phyloP scores from a whole-genome alignment of 2,888 invertebrate species.

The Atrina japonica region DNA sequence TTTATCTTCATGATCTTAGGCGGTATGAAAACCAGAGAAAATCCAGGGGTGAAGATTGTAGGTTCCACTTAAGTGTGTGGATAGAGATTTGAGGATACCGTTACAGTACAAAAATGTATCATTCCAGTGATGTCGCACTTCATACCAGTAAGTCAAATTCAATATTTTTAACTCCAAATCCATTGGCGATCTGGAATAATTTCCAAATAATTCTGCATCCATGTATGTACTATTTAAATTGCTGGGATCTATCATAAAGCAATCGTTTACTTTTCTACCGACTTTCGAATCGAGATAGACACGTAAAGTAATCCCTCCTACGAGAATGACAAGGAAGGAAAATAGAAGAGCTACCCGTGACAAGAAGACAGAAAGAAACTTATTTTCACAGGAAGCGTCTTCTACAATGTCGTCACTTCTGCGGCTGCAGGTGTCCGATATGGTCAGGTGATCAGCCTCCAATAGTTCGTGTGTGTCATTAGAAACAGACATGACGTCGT shows the following conservation, averaged over 20 bases:
- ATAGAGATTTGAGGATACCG: neutral
- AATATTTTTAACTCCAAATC: conserved; percentile 8
- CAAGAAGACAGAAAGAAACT: neutral
- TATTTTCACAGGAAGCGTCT: neutral
- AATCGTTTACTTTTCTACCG: neutral
- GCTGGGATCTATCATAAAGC: no score
- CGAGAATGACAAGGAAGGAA: conserved; percentile 14
- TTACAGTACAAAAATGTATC: conserved; percentile 11
- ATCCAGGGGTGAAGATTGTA: no score
- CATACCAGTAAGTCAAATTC: conserved; percentile 15
- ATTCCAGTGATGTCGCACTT: conserved; percentile 5
- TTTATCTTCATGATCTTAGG: no score
- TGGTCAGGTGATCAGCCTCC: conserved; percentile 17
- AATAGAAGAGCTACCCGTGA: conserved; percentile 7
- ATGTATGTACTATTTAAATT: no score
- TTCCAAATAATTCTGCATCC: neutral
- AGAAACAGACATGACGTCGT: neutral
- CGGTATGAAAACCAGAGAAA: no score
- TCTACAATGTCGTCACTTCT: neutral
- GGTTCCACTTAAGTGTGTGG: no score
- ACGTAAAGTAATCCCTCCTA: neutral
- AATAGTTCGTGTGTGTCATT: conserved; percentile 12
- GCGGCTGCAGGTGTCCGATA: conserved; percentile 9
- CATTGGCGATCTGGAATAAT: neutral
- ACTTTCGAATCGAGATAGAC: neutral